phyloP scores from a whole-genome alignment of 2,113 vertebrate species.

The Parus major region DNA sequence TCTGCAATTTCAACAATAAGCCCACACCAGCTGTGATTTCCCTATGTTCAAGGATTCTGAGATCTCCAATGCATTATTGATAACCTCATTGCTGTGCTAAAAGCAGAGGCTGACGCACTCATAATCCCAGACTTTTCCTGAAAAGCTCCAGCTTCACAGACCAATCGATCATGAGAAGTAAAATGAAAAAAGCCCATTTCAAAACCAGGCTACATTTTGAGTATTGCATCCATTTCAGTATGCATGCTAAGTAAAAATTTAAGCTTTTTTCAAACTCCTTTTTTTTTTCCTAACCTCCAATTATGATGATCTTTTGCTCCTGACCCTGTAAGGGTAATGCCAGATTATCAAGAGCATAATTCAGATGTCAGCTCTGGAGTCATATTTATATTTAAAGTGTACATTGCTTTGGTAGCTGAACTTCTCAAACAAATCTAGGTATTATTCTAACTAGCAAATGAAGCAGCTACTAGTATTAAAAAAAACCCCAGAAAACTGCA shows the following conservation, averaged over 20 bases:
- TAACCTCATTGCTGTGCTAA: slow-evolving; percentile 70
- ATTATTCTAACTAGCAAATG: not conserved
- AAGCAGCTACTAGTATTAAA: not conserved
- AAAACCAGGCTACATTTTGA: slow-evolving; percentile 1
- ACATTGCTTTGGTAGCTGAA: not conserved
- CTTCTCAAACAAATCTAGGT: not conserved
- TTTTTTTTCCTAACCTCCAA: not conserved
- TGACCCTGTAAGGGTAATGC: not conserved
- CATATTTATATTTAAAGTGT: not conserved
- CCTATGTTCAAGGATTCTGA: slow-evolving; percentile 45
- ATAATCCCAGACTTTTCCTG: slow-evolving; percentile 66
- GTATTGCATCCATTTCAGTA: not conserved
- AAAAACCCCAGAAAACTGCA: not conserved
- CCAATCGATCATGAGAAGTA: slow-evolving; percentile 43
- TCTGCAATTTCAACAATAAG: slow-evolving; percentile 57
- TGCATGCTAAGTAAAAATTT: not conserved
- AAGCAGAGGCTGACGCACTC: slow-evolving; percentile 64
- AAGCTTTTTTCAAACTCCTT: not conserved
- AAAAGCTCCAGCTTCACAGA: slow-evolving; percentile 51
- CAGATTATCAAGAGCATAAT: not conserved
- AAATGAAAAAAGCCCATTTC: slow-evolving; percentile 19
- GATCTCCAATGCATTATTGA: slow-evolving; percentile 79
- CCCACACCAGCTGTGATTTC: slow-evolving; percentile 64
- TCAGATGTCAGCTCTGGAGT: not conserved
- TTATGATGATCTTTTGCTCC: not conserved